A percentile compares a stretch with the other conserved stretches of the same genome.
Conservation (phyloP, 2,113 vertebrate species). For the Pardalotus punctatus region DNA sequence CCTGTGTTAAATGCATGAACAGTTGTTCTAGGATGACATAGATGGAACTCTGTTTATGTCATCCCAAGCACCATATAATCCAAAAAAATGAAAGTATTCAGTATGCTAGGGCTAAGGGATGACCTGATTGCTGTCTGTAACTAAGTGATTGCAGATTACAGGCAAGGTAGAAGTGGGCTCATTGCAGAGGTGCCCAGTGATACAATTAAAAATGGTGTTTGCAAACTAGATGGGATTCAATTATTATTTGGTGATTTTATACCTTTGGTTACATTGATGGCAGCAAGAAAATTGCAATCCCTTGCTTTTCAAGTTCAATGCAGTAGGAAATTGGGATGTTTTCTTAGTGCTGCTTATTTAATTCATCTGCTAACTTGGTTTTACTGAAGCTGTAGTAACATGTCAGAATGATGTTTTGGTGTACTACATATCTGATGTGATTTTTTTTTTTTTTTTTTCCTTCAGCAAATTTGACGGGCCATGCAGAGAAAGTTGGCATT, state of each 20-base stretch:
- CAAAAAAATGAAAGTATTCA: background rate
- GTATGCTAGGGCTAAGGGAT: background rate
- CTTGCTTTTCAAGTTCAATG: background rate
- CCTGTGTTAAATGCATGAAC: background rate
- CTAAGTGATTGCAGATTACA: background rate
- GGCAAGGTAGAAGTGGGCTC: background rate
- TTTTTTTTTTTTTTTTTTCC: background rate
- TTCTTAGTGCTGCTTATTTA: background rate
- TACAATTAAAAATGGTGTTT: background rate
- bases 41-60: background rate
- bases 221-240: background rate
- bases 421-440: background rate
- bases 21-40: background rate
- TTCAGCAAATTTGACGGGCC: slow-evolving; percentile 94
- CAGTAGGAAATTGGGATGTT: background rate
- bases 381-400: background rate
- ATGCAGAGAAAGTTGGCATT: slow-evolving; percentile 94
- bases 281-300: background rate
- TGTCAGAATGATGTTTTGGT: background rate
- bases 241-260: background rate
- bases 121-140: background rate
- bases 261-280: rapidly evolving
- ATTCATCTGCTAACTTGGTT: background rate
- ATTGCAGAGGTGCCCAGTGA: background rate
- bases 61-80: background rate